Evolutionary conservation across 2,113 vertebrate genomes (phyloP), one percentile per base, ranked within the genome.

Genomic region (Saccopteryx bilineata): DNA sequence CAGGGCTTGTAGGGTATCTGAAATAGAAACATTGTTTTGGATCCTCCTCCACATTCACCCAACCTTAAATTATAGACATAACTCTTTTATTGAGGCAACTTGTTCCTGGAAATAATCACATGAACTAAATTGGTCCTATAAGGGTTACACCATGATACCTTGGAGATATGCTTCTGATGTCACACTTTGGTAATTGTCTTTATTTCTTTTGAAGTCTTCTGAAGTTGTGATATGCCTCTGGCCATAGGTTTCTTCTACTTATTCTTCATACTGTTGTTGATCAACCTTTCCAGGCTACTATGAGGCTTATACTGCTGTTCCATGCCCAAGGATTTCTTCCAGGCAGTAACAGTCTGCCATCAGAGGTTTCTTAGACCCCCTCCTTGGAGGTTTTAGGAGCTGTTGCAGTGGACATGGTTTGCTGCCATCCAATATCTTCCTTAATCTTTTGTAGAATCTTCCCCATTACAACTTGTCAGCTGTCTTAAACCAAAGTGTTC

Each of bases 1-100:
- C 14, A 79, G 46, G 33, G 13, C 31, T 81, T 12, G 63, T 56
- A 31, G 24, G 56, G 33, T 46, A 65, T 54, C 21, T 65, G 33
- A 93, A 90, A 82, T 78, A 94, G 80, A 90, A 96, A 58, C 5
- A 79, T 33, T 31, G 18, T 65, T 90, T 69, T 50, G 28, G 23
- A 85, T 91, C 24, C 26, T 95, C 15, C 39, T 78, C 21, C 18
- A 72, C 18, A 7, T 68, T 19, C 23, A 60, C 21, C 31, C 14
- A 63, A 33, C 28, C 48, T 72, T 91, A 68, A 81, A n/a, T 58
- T 72, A 39, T 9, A 79, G 19, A 15, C 39, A 81, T 63, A 39
- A 14, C 9, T 24, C 15, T 0, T 90, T 76, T 74, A 82, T 54
- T 50, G 26, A 82, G 78, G 65, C 46, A 31, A 66, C 15, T n/a